Conservation (phyloP, 2,797 vertebrate genomes). For the Hephaestus fuliginosus region DNA sequence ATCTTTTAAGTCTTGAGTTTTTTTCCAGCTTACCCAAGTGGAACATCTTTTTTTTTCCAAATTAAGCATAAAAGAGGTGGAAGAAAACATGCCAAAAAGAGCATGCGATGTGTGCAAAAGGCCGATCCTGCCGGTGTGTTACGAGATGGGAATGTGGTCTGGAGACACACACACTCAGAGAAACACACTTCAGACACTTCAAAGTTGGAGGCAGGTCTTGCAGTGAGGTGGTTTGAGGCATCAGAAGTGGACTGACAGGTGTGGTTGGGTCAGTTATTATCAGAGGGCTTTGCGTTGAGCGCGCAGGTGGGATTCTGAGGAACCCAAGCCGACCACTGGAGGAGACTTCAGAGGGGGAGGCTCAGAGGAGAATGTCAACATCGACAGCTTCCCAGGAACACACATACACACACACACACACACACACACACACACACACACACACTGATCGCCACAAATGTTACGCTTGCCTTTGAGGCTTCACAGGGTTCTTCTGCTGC, state of each 20-base stretch:
- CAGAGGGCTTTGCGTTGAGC: constrained; percentile 1
- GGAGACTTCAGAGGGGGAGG: constrained; percentile 64
- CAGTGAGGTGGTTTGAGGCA: neutral
- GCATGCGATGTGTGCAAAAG: neutral
- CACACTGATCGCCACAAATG: constrained; percentile 22
- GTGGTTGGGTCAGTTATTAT: constrained; percentile 55
- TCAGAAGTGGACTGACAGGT: constrained; percentile 50
- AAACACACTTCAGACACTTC: constrained; percentile 43
- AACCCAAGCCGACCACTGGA: constrained; percentile 54
- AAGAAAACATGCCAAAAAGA: neutral
- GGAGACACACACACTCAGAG: constrained; percentile 2
- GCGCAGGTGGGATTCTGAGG: constrained; percentile 58
- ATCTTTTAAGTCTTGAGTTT: neutral
- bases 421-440: neutral
- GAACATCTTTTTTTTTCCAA: neutral
- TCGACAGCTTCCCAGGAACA: constrained; percentile 30
- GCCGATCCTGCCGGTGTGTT: neutral
- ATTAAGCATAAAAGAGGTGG: neutral
- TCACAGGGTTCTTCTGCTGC: constrained; percentile 35
- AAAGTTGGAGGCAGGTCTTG: constrained; percentile 39
- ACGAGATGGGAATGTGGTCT: constrained; percentile 9
- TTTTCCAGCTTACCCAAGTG: neutral
- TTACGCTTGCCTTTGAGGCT: constrained; percentile 60
- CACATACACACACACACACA: constrained; percentile 20
- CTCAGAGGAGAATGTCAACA: constrained; percentile 63